A percentile compares a stretch with the other conserved stretches of the same genome.
Evolutionary conservation across 2,888 invertebrate species (phyloP).

Genomic region (Ophonus ardosiacus): DNA sequence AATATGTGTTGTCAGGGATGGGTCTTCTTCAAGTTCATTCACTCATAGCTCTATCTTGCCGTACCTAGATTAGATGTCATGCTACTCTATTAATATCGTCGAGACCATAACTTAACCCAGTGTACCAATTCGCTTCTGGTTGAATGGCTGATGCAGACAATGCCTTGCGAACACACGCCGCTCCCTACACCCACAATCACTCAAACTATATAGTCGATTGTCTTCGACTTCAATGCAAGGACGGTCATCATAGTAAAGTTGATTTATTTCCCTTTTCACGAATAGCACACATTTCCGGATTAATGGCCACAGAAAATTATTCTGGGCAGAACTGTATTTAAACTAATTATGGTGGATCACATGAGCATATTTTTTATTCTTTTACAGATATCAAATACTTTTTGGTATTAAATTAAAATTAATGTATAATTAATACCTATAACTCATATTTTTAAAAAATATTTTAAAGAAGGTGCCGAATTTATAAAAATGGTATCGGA

Average conservation of each 20-base stretch:
- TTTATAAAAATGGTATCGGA: too few species aligned
- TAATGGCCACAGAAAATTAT: neutral
- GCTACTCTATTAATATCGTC: constrained; percentile 39
- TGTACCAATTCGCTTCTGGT: constrained; percentile 48
- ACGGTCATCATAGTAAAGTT: neutral
- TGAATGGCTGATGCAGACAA: constrained; percentile 27
- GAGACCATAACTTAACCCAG: constrained; percentile 54
- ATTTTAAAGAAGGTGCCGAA: too few species aligned
- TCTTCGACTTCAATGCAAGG: constrained; percentile 26
- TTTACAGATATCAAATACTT: too few species aligned
- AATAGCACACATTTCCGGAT: neutral
- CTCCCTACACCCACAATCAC: constrained; percentile 1
- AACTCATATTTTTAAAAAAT: too few species aligned
- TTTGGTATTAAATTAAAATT: too few species aligned
- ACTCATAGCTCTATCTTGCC: constrained; percentile 27
- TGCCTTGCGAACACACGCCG: constrained; percentile 30
- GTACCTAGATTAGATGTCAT: constrained; percentile 51
- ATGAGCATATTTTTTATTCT: too few species aligned
- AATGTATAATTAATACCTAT: too few species aligned
- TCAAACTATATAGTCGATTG: neutral
- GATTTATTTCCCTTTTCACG: neutral
- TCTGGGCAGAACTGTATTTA: too few species aligned
- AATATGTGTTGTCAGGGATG: neutral
- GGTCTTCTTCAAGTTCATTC: constrained; percentile 28
- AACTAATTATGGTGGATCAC: too few species aligned